Conservation (phyloP, 2,797 vertebrate genomes). For the Argya squamiceps region DNA sequence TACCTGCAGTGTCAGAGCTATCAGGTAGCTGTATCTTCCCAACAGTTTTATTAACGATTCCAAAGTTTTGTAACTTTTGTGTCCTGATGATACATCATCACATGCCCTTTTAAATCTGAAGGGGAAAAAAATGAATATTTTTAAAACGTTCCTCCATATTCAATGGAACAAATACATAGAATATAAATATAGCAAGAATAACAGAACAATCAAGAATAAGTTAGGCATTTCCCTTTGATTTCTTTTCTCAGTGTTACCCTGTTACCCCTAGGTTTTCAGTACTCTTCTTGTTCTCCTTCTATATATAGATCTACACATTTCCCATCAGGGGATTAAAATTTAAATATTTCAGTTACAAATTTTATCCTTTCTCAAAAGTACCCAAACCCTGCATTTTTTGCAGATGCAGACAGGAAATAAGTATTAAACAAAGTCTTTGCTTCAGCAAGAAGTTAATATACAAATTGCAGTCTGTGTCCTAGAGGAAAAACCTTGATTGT, state of each 20-base stretch:
- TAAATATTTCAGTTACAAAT: not conserved
- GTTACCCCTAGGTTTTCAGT: not conserved
- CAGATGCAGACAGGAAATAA: not conserved
- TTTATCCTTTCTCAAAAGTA: not conserved
- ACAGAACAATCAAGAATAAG: not conserved
- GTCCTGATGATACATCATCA: not conserved
- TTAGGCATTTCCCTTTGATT: not conserved
- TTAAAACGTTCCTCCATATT: not conserved
- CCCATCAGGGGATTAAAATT: not conserved
- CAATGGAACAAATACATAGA: not conserved
- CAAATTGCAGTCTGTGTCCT: not conserved
- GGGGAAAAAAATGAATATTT: not conserved
- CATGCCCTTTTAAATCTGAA: not conserved
- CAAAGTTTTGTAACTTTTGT: not conserved
- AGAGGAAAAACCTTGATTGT: not conserved
- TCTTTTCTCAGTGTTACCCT: not conserved
- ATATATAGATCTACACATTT: not conserved
- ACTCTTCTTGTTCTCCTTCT: not conserved
- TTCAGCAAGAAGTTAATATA: not conserved
- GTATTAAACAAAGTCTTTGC: not conserved
- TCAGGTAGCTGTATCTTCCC: not conserved
- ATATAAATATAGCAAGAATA: not conserved
- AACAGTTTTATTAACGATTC: not conserved
- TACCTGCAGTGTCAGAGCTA: not conserved
- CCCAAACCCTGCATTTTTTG: no score